phyloP scores from a whole-genome alignment of 2,888 invertebrate species.

The Anoncus sp. region DNA sequence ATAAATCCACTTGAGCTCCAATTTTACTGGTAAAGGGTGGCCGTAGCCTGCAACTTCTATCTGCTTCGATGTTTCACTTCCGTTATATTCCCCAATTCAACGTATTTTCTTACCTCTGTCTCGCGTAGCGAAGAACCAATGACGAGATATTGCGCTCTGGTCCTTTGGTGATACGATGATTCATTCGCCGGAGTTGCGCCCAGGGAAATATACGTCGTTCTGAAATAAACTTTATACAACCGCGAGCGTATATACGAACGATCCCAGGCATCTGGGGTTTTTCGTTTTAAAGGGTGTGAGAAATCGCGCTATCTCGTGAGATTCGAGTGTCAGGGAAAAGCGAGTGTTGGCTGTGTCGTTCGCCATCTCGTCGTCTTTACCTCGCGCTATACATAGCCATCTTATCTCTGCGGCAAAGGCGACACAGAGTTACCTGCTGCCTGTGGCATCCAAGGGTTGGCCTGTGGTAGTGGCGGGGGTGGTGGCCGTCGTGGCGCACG shows the following conservation, averaged over 20 bases:
- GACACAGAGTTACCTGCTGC: slow-evolving; percentile 52
- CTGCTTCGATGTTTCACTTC: slow-evolving; percentile 16
- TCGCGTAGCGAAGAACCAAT: slow-evolving; percentile 8
- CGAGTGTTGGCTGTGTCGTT: slow-evolving; percentile 15
- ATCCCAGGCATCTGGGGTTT: slow-evolving; percentile 58
- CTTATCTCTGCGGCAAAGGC: slow-evolving; percentile 62
- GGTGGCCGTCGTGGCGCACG: slow-evolving; percentile 29
- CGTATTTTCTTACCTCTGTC: slow-evolving; percentile 17
- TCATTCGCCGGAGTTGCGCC: slow-evolving; percentile 46
- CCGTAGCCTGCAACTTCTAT: slow-evolving; percentile 14
- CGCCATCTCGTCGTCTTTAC: slow-evolving; percentile 47
- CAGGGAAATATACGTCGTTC: slow-evolving; percentile 57
- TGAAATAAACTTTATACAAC: slow-evolving; percentile 54
- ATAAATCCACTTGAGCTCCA: slow-evolving; percentile 67
- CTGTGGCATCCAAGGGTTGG: slow-evolving; percentile 39
- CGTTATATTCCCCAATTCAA: not conserved
- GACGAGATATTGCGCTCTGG: slow-evolving; percentile 42
- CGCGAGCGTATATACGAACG: slow-evolving; percentile 62
- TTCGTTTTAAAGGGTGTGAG: slow-evolving; percentile 48
- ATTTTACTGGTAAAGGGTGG: slow-evolving; percentile 65
- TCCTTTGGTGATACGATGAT: slow-evolving; percentile 46
- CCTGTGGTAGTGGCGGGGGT: not conserved
- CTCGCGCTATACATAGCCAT: slow-evolving; percentile 29
- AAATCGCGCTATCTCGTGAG: slow-evolving; percentile 67
- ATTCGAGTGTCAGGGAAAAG: slow-evolving; percentile 55